Percentiles rank a stretch among this genome's conserved stretches.
Evolutionary conservation across 2,797 vertebrate species (phyloP).

Genomic region (Margarornis squamiger): DNA sequence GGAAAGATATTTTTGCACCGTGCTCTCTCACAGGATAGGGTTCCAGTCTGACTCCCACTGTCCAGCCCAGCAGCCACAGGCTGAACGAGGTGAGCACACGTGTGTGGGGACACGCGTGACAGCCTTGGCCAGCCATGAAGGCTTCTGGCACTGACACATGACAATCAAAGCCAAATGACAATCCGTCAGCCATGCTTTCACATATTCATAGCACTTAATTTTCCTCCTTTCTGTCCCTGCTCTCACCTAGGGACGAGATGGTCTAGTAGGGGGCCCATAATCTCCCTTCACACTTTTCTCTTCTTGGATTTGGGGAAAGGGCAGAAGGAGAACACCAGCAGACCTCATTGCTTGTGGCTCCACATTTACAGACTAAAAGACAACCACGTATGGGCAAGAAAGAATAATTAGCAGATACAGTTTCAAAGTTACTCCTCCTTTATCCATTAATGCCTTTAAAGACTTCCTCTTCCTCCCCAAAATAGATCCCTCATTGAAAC

Average conservation of each 20-base stretch:
- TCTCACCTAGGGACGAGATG: neutral
- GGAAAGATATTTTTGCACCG: neutral
- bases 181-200: neutral
- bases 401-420: neutral
- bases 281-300: neutral
- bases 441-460: neutral
- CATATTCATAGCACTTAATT: accelerated
- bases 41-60: accelerated
- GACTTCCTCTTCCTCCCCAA: neutral
- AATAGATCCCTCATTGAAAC: neutral
- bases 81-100: accelerated
- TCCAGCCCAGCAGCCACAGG: neutral
- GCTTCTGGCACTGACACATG: accelerated
- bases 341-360: neutral
- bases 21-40: neutral
- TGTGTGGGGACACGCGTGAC: accelerated
- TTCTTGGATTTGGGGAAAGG: neutral
- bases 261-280: accelerated
- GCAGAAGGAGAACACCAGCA: neutral
- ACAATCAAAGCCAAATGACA: neutral
- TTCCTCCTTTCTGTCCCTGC: neutral
- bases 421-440: neutral
- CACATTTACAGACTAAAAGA: neutral
- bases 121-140: accelerated
- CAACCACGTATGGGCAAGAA: neutral